These are phyloP conservation scores for Saguinus midas DNA, from an alignment of 2,113 vertebrate species.

Conservation along the genomic window DNA sequence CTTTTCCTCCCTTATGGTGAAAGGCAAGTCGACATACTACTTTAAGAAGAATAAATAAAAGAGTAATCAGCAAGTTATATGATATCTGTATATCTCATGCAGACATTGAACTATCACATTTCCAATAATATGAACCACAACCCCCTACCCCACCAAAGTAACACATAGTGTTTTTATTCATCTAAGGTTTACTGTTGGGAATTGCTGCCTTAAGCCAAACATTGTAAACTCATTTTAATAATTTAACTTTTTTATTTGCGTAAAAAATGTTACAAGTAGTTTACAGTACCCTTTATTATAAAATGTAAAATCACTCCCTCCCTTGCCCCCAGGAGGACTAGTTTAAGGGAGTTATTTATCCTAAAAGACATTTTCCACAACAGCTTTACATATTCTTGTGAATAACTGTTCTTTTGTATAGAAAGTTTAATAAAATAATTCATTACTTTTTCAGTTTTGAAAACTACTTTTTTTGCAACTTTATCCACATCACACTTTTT, in stretches of 20 bases:
- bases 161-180: neutral
- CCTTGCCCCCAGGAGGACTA: neutral
- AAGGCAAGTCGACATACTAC: neutral
- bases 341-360: slow-evolving; percentile 7
- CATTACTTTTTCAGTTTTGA: slow-evolving; percentile 44
- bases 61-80: neutral
- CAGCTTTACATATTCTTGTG: neutral
- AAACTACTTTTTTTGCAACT: slow-evolving; percentile 44
- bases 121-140: slow-evolving; percentile 13
- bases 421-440: slow-evolving; percentile 53
- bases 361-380: neutral
- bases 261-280: neutral
- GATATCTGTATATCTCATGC: neutral
- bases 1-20: neutral
- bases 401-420: neutral
- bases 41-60: slow-evolving; percentile 49
- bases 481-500: slow-evolving; percentile 1
- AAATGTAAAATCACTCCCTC: slow-evolving; percentile 8
- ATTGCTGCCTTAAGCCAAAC: neutral
- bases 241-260: neutral
- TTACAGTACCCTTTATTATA: slow-evolving; percentile 54
- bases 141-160: neutral
- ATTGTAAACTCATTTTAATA: slow-evolving; percentile 36
- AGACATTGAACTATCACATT: slow-evolving; percentile 25
- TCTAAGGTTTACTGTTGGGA: neutral